Evolutionary conservation across 2,113 vertebrate genomes (phyloP).

Genomic region (Sminthopsis crassicaudata): DNA sequence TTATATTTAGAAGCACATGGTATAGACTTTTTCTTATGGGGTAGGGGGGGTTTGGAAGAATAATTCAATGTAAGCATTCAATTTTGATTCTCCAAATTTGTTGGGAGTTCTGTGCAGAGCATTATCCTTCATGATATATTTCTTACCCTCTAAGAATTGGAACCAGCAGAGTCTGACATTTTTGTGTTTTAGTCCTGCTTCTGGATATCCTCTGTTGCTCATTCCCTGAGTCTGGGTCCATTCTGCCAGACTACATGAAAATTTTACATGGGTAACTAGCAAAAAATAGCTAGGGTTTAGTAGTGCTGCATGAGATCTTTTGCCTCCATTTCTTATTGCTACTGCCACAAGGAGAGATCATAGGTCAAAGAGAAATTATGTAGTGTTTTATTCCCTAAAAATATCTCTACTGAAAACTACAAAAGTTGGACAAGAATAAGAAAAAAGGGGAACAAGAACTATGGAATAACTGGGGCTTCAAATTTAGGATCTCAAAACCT

Average conservation of each 20-base stretch:
- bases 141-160: neutral
- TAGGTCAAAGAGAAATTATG: slow-evolving; percentile 2
- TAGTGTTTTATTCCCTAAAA: neutral
- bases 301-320: fast-evolving
- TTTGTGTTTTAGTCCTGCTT: neutral
- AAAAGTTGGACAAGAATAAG: neutral
- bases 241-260: neutral
- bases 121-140: neutral
- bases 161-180: neutral
- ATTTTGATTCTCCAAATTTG: neutral
- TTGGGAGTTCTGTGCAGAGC: neutral
- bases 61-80: neutral
- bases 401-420: neutral
- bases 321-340: slow-evolving; percentile 4
- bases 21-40: neutral
- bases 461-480: fast-evolving
- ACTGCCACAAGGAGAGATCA: slow-evolving; percentile 1
- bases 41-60: slow-evolving; percentile 10
- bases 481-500: neutral
- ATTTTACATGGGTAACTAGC: neutral
- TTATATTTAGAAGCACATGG: neutral
- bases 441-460: neutral
- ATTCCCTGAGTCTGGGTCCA: neutral
- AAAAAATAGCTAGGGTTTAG: neutral
- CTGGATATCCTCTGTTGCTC: neutral